Conservation (phyloP, 64 coral and sea anemone genomes). For the Pocillopora verrucosa region DNA sequence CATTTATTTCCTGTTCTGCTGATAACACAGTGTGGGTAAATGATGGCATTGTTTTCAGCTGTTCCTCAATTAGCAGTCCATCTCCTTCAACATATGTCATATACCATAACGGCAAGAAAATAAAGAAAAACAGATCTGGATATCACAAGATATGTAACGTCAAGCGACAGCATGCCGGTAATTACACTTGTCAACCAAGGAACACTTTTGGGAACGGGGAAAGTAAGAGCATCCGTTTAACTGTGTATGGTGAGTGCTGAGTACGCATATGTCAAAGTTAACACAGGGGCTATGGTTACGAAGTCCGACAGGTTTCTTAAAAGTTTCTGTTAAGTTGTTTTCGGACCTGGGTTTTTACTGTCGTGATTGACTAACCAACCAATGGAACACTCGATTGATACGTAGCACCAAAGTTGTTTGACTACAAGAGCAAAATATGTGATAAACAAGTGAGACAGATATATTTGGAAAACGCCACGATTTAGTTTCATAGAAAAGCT, state of each 20-base stretch:
- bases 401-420: too few species aligned
- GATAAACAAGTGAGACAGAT: too few species aligned
- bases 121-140: conserved; percentile 37
- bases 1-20: conserved; percentile 5
- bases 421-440: too few species aligned
- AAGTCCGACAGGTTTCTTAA: too few species aligned
- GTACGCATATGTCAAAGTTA: neutral
- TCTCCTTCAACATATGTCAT: conserved; percentile 17
- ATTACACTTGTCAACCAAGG: conserved; percentile 9
- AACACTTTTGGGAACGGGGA: neutral
- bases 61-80: conserved; percentile 2
- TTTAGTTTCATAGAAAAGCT: too few species aligned
- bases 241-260: neutral
- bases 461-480: too few species aligned
- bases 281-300: too few species aligned
- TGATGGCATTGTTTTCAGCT: neutral
- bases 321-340: too few species aligned
- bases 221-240: neutral
- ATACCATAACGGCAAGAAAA: conserved; percentile 30
- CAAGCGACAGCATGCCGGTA: neutral
- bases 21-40: neutral
- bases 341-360: too few species aligned
- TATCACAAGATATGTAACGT: conserved; percentile 47
- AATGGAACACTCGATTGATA: too few species aligned
- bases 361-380: too few species aligned